Base-by-base conservation (phyloP, 1,140 invertebrate genomes). In the Drosophila teissieri region DNA sequence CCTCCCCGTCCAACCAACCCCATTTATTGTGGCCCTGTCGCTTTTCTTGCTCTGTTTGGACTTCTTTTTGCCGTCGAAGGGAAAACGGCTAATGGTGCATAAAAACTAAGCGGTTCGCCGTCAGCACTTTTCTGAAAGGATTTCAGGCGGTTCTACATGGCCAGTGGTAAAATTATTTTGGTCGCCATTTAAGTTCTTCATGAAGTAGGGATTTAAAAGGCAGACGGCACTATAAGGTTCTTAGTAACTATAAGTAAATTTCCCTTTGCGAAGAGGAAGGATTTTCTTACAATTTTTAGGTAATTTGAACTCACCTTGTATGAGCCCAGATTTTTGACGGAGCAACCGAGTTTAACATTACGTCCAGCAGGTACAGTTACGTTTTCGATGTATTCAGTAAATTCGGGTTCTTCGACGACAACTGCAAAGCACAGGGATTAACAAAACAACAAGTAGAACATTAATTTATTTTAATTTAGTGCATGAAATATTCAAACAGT, bases 341-440 rank as follows among this genome's bases (percentile, higher is more conserved):
- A 96, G 92, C 97, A 98, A 8, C 97, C 96, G 73, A 98, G 94
- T 90, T 96, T 96, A 45, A 98, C 96, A 86, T 95, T 97, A 63
- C 97, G 94, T 65, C 97, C 97, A 53, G 96, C 96, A 69, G 96
- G 95, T 78, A 95, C 95, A 62, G 95, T 95, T 80, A 95, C 94
- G 91, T 95, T 95, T 92, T 95, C 94, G 79, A 95, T 95, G 65
- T 95, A 94, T 90, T 95, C 95, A 31, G 94, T 95, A 92, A 95
- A 95, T 92, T 95, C 95, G 56, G 95, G 95, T 89, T 95, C 95
- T 89, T 95, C 95, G 64, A 92, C 91, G 68, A 95, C 93, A 73
- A 93, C 95, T 95, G 93, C n/a, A 94, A 93, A 42, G 10, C 11
- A 49, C 4, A 10, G 17, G 42, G n/a, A 40, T 34, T 40, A 10